Base-by-base conservation (phyloP, 2,113 vertebrate genomes). In the Gallinago media region DNA sequence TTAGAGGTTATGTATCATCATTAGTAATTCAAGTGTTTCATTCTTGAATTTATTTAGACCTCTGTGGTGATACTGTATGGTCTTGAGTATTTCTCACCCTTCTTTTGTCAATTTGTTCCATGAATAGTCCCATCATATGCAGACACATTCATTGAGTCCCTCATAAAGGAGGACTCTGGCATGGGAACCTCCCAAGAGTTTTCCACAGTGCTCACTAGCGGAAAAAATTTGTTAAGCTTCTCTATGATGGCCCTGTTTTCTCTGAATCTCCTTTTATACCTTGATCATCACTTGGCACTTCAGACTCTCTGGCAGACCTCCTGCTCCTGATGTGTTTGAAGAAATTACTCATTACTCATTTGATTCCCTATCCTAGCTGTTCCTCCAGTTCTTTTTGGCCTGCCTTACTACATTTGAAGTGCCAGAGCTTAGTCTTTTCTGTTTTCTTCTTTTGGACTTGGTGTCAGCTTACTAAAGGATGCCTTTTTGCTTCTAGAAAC, bases 341-440 rank as follows among this genome's bases (percentile, higher is more conserved):
- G 68, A 84, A 94, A 86, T 90, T n/a, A 85, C 82, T 90, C 59
- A 85, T 92, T 88, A 78, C 40, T 93, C 40, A 58, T 54, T 93
- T 92, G 44, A 54, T 90, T 93, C 32, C 18, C n/a, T 73, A 52
- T 73, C 25, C 34, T 84, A 71, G 59, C 75, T 74, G 29, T 86
- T 95, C 32, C 34, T 67, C 72, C 47, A 74, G 34, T 74, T 94
- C 79, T 80, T 94, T 95, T 92, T 91, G 86, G 76, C 67, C 59
- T 88, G 75, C 67, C 46, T 86, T 92, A 34, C 0, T 89, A 71
- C 26, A 71, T 83, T 80, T 89, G 73, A 86, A 95, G 68, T 89
- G 79, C 68, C 29, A 46, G 78, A 85, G 75, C 92, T 91, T 94
- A 88, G 29, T 68, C 44, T 93, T 85, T 63, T 82, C 65, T 88